Base-by-base conservation (phyloP, 2,113 vertebrate genomes). In the Balaeniceps rex region DNA sequence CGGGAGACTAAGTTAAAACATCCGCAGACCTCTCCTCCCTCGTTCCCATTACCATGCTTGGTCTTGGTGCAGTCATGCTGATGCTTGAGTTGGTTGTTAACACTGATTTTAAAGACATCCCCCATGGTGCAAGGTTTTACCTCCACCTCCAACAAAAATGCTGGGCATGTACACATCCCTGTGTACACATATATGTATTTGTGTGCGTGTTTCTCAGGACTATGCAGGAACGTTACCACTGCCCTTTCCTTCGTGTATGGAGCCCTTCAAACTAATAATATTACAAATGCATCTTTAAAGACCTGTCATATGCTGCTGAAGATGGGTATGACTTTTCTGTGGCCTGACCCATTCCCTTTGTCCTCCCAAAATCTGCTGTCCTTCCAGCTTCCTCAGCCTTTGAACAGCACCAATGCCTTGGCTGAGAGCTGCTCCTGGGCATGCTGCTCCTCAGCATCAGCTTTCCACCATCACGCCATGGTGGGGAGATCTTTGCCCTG, bases 1-100 rank as follows among this genome's bases (percentile, higher is more conserved):
- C 8, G 54, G 97, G 95, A 94, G 81, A 47, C 86, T 91, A 14
- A 57, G 91, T 93, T 75, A 94, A 98, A 97, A 93, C 28, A 12
- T 97, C 85, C 31, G 2, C 77, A 94, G 92, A 90, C 93, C 66
- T 92, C 55, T 81, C 84, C 58, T 86, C 83, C 29, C 46, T 96
- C 7, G 2, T 83, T 72, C 76, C 77, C 40, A 11, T 44, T 31
- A 22, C 79, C 61, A 29, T 8, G 68, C 85, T 89, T 92, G 95
- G 91, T 95, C 63, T 96, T 90, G 57, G 13, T 55, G 83, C 68
- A 74, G 26, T 47, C 6, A 8, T 44, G 76, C n/a, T 33, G 70
- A 4, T 86, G 64, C 22, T n/a, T 3, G 47, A 87, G 57, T 23
- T 36, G 17, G 24, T 51, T 34, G n/a, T 60, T 70, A 40, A 12